Evolutionary conservation across 2,888 invertebrate species (phyloP).

Genomic region (Conus canariensis): DNA sequence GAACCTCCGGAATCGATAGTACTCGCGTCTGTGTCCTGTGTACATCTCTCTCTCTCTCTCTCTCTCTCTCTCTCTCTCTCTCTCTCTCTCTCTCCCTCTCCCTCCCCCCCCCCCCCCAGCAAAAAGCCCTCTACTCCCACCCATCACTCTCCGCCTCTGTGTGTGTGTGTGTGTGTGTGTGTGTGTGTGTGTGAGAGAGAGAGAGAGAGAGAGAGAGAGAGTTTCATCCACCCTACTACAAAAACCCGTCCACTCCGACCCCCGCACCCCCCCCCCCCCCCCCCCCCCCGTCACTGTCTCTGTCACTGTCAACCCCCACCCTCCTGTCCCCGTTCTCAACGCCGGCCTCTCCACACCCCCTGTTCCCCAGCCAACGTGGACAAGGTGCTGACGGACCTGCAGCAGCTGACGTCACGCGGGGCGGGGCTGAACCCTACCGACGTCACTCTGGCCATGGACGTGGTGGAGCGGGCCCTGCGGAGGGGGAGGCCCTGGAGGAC

Average conservation of each 20-base stretch:
- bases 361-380: not conserved
- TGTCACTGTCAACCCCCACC: not conserved
- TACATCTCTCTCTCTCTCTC: not conserved
- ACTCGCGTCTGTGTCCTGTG: not conserved
- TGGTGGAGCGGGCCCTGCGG: slow-evolving; percentile 51
- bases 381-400: slow-evolving; percentile 28
- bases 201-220: too few relatives aligned
- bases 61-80: slow-evolving; percentile 18
- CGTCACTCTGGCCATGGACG: slow-evolving; percentile 51
- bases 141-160: not conserved
- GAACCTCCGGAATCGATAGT: too few relatives aligned
- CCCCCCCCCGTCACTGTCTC: not conserved
- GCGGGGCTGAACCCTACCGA: slow-evolving; percentile 46
- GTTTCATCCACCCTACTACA: too few relatives aligned
- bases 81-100: not conserved
- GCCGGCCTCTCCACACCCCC: not conserved
- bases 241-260: not conserved
- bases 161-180: too few relatives aligned
- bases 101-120: not conserved
- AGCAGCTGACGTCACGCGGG: slow-evolving; percentile 41
- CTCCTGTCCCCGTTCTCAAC: not conserved
- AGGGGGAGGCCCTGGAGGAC: slow-evolving; percentile 36
- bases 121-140: not conserved
- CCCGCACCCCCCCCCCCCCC: not conserved
- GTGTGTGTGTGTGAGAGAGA: too few relatives aligned